Base-by-base conservation (phyloP, 2,113 vertebrate species). In the Chloebia gouldiae region DNA sequence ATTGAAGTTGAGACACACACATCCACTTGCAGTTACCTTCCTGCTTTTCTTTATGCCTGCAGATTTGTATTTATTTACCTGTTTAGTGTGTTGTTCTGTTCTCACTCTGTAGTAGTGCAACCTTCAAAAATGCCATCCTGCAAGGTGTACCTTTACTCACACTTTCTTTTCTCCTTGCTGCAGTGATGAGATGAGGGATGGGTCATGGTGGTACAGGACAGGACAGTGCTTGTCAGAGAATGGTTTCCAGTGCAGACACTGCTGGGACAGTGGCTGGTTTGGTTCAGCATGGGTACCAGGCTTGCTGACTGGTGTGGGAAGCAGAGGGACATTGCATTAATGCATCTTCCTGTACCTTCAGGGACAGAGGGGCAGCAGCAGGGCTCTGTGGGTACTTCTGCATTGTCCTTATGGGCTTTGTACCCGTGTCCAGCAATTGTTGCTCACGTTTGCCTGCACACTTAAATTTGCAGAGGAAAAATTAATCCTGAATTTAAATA, bases 391-490 rank as follows among this genome's bases (percentile, higher is more conserved):
- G 35, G 44, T 73, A 64, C 39, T 60, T 77, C 85, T 51, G 56
- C 24, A 0, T 76, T 33, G 54, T 59, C 50, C 45, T 25, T 59
- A 6, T 0, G 0, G 5, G 25, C 19, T 28, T 24, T 25, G n/a
- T 73, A 13, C 56, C 69, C 10, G 1, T 7, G 9, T 27, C 49
- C 39, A 57, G 59, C 42, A 21, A 1, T 35, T 0, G 0, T 68
- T 56, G 86, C 68, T 81, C 21, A 2, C 2, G 4, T 47, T 51
- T 65, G 21, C 23, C 35, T 50, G 21, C 20, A 33, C 18, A 5
- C 49, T 80, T 56, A 18, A 37, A 47, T 72, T 59, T 16, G 18
- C 39, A n/a, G 33, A 33, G 42, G 15, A 39, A 45, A 71, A 91
- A 60, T 83, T 19, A 39, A 22, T 35, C 18, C 50, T 16, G 2